These are phyloP conservation scores for Xestobium rufovillosum DNA, from an alignment of 2,888 invertebrate species.

Conservation along the genomic window DNA sequence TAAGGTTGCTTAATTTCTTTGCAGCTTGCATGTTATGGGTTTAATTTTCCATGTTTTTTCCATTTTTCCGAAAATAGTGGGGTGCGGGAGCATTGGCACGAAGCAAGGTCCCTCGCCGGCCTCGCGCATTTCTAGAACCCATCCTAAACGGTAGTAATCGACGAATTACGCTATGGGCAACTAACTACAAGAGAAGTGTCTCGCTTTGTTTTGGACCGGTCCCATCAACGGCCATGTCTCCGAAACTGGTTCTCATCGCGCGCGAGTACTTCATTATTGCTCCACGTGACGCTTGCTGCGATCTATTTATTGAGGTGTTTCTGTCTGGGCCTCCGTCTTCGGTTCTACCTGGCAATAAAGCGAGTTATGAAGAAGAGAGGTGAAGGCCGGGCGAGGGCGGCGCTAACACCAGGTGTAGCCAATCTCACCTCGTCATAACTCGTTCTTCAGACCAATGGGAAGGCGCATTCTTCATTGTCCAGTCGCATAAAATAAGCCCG, in stretches of 20 bases:
- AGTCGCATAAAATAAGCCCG: conserved; percentile 41
- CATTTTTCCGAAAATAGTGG: no score
- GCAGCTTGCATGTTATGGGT: no score
- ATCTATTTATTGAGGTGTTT: conserved; percentile 34
- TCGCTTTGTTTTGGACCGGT: conserved; percentile 36
- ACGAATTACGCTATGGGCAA: no score
- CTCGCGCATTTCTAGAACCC: no score
- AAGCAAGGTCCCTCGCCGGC: no score
- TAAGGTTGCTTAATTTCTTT: no score
- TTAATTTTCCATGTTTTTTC: no score
- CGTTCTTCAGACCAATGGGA: conserved; percentile 40
- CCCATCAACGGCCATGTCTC: conserved; percentile 35
- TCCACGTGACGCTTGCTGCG: conserved; percentile 26
- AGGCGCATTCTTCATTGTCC: conserved; percentile 42
- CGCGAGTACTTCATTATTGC: conserved; percentile 25
- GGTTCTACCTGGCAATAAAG: conserved; percentile 38
- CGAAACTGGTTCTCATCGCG: conserved; percentile 34
- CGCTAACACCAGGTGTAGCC: conserved; percentile 40
- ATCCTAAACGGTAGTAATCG: no score
- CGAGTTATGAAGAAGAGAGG: conserved; percentile 41
- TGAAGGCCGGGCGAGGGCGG: conserved; percentile 41
- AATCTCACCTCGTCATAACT: conserved; percentile 46
- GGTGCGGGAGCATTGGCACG: no score
- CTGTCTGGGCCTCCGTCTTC: conserved; percentile 23
- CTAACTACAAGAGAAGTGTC: no score